Evolutionary conservation across 2,797 vertebrate species (phyloP), one percentile per base, ranked within the genome.

Genomic region (Clarias platycephalus): DNA sequence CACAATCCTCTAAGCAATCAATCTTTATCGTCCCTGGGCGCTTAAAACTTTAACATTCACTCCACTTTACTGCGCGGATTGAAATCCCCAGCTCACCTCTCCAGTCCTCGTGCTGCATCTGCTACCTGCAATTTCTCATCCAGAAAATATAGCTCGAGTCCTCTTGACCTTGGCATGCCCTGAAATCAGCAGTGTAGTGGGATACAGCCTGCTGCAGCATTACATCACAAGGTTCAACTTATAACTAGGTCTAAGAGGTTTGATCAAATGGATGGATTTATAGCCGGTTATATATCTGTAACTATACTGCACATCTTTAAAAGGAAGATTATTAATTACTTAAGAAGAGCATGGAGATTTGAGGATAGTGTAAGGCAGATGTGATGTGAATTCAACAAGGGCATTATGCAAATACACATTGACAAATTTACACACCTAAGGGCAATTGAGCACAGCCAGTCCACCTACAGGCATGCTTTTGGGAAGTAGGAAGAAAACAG

Each of bases 1-100:
- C 63, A 79, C 81, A 74, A 66, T 83, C 86, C 82, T 57, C 77
- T 26, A 70, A 87, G 83, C 84, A 84, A 89, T 88, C 75, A 85
- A 24, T 85, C 64, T 80, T 72, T 44, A 26, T 74, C 63, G 77
- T 78, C 74, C 82, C n/a, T 49, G 22, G 9, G 67, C 60, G 70
- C 57, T 60, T 79, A 64, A 81, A 60, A 72, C 58, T 82, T 62
- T 81, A 85, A 83, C 87, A 83, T 82, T 83, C 84, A 66, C 63
- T 55, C 78, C 70, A 88, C 28, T 86, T 75, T 79, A 58, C 49
- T 85, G 74, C 12, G 40, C 37, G 26, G 60, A 76, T 58, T 70
- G n/a, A 70, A 67, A 86, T 80, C 13, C 71, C 28, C 55, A 1
- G 79, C 84, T 63, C n/a, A 53, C 75, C n/a, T 78, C 58, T 62